phyloP scores from a whole-genome alignment of 2,888 invertebrate genomes.

The Lissonota sp. region DNA sequence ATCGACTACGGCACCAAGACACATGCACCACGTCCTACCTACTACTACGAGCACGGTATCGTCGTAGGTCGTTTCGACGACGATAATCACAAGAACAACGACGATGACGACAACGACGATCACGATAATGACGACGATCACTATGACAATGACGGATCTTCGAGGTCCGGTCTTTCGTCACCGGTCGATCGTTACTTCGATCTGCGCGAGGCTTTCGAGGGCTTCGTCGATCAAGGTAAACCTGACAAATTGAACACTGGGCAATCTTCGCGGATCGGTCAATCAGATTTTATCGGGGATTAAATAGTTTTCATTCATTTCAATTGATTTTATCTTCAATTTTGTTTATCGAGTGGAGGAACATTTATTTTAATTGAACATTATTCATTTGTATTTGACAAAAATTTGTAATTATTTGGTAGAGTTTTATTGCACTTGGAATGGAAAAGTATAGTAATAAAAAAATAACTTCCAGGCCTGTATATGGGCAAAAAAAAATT shows the following conservation, averaged over 20 bases:
- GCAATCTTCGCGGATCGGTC: slow-evolving; percentile 24
- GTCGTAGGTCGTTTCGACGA: slow-evolving; percentile 85
- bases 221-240: slow-evolving; percentile 87
- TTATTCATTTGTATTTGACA: too few relatives aligned
- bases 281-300: background rate
- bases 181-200: slow-evolving; percentile 87
- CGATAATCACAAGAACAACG: slow-evolving; percentile 84
- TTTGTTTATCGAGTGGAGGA: too few relatives aligned
- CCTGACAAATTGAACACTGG: slow-evolving; percentile 82
- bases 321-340: background rate
- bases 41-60: slow-evolving; percentile 83
- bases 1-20: slow-evolving; percentile 76
- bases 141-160: slow-evolving; percentile 74
- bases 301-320: slow-evolving; percentile 1
- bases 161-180: slow-evolving; percentile 68
- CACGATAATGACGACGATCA: slow-evolving; percentile 71
- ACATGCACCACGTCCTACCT: slow-evolving; percentile 82
- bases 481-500: too few relatives aligned
- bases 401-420: too few relatives aligned
- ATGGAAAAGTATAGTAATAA: too few relatives aligned
- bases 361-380: too few relatives aligned
- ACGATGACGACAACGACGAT: slow-evolving; percentile 75
- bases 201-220: slow-evolving; percentile 87
- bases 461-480: too few relatives aligned
- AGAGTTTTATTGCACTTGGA: too few relatives aligned